A percentile compares a stretch with the other conserved stretches of the same genome.
Conservation (phyloP, 2,113 vertebrate species). For the Rhipidura dahli region DNA sequence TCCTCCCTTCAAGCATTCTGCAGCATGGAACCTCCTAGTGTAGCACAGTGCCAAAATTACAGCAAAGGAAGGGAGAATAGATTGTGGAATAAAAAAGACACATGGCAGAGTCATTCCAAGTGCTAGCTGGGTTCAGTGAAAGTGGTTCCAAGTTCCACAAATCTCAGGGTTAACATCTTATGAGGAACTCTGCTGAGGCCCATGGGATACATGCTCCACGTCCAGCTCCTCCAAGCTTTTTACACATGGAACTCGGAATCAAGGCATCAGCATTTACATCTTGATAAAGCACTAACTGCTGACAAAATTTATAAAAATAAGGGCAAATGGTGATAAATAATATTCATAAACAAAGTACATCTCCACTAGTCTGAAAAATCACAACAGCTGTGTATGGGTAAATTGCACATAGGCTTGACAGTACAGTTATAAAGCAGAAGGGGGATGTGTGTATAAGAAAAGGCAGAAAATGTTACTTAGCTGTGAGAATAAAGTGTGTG, state of each 20-base stretch:
- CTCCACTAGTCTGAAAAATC: background rate
- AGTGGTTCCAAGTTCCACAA: background rate
- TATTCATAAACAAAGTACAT: background rate
- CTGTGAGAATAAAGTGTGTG: background rate
- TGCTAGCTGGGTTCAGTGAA: background rate
- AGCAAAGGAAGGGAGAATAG: background rate
- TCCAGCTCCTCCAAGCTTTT: background rate
- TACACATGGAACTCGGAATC: background rate
- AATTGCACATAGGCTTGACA: background rate
- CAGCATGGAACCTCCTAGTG: background rate
- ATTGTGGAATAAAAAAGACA: background rate
- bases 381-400: background rate
- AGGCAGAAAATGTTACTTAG: background rate
- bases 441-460: rapidly evolving
- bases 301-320: background rate
- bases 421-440: background rate
- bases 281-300: background rate
- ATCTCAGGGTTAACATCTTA: background rate
- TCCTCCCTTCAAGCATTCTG: background rate
- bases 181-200: background rate
- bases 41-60: background rate
- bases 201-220: rapidly evolving
- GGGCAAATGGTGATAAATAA: background rate
- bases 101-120: background rate
- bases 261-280: background rate